Evolutionary conservation across 2,888 invertebrate species (phyloP).

Genomic region (Hirudinaria manillensis): DNA sequence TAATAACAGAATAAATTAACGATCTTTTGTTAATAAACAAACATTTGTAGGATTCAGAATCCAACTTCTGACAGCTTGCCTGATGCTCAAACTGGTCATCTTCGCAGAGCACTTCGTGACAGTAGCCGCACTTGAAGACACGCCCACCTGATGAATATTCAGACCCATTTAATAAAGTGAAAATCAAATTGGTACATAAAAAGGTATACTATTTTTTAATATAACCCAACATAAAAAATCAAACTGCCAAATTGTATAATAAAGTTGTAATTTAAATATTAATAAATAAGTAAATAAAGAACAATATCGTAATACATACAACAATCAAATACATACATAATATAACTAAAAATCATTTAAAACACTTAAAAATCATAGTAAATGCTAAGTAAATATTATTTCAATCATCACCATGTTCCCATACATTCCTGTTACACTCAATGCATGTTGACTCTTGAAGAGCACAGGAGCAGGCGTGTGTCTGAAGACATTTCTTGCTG

Average conservation of each 20-base stretch:
- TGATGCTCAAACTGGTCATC: constrained; percentile 96
- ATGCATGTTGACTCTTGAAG: constrained; percentile 78
- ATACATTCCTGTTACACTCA: constrained; percentile 87
- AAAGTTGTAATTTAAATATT: too few relatives aligned
- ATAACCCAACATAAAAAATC: too few relatives aligned
- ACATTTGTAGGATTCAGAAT: constrained; percentile 92
- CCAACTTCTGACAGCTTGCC: constrained; percentile 82
- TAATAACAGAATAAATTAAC: background rate
- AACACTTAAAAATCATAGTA: too few relatives aligned
- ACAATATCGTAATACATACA: too few relatives aligned
- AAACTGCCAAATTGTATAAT: too few relatives aligned
- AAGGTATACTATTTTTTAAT: background rate
- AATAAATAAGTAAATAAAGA: too few relatives aligned
- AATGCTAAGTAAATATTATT: too few relatives aligned
- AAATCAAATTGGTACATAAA: background rate
- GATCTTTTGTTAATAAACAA: constrained; percentile 45
- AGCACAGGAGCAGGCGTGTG: constrained; percentile 86
- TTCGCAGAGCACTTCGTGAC: constrained; percentile 76
- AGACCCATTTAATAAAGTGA: background rate
- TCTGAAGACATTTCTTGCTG: constrained; percentile 79
- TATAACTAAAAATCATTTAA: too few relatives aligned
- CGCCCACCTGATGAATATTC: constrained; percentile 52
- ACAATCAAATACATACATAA: too few relatives aligned
- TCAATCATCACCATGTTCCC: constrained; percentile 76
- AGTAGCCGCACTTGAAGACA: constrained; percentile 80